Evolutionary conservation across 92 coral and sea anemone species (phyloP).

Genomic region (Actinernus sp.): DNA sequence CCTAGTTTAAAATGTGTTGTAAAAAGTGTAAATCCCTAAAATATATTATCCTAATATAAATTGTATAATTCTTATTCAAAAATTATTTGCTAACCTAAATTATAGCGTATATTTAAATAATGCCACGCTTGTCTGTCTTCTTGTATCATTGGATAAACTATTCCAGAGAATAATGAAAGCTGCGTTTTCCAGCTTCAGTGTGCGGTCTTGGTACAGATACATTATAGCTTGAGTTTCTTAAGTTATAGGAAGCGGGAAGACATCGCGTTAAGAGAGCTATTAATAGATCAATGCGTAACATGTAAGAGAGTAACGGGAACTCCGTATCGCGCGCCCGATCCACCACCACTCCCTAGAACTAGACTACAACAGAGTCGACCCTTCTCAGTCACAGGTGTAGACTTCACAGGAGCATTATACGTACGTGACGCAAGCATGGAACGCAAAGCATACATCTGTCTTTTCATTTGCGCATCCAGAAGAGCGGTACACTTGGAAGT

Average conservation of each 20-base stretch:
- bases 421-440: constrained; percentile 7
- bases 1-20: no score
- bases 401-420: constrained; percentile 27
- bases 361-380: constrained; percentile 47
- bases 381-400: constrained; percentile 48
- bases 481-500: constrained; percentile 52
- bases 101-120: no score
- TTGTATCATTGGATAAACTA: no score
- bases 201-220: no score
- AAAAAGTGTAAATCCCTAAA: no score
- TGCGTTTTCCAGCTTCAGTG: no score
- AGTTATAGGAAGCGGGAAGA: constrained; percentile 26
- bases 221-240: no score
- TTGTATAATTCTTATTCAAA: no score
- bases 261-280: constrained; percentile 22
- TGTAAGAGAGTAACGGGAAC: constrained; percentile 20
- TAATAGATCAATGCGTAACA: constrained; percentile 13
- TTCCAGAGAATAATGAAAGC: no score
- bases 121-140: no score
- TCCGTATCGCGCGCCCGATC: constrained; percentile 29
- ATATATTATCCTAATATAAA: no score
- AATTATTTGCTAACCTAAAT: no score
- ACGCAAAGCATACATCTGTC: constrained; percentile 27
- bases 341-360: constrained; percentile 33
- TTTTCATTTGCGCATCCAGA: constrained; percentile 36